Evolutionary conservation across 2,888 invertebrate species (phyloP).

Genomic region (Didymodactylos carnosus): DNA sequence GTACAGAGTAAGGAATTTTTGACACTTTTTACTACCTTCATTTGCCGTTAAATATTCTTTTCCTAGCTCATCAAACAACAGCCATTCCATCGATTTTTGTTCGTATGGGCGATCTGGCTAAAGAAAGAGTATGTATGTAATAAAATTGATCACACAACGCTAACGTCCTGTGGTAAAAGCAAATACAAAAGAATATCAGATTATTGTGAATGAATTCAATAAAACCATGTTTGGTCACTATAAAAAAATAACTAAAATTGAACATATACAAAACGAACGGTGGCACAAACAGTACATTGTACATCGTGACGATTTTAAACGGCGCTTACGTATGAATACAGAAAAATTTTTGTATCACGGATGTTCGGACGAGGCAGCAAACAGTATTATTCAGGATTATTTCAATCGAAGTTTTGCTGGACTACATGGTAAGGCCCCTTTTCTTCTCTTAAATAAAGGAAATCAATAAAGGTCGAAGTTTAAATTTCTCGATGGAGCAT

Average conservation of each 20-base stretch:
- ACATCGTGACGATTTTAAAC: not conserved
- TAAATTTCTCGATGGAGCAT: no score
- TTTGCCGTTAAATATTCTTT: no score
- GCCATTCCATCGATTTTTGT: no score
- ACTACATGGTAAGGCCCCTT: no score
- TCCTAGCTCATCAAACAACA: no score
- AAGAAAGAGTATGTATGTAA: not conserved
- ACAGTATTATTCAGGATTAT: not conserved
- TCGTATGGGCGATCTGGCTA: not conserved
- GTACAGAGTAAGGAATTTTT: no score
- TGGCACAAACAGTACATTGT: not conserved
- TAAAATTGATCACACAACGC: not conserved
- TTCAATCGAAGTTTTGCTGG: not conserved
- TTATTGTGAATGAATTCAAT: not conserved
- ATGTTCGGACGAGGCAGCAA: not conserved
- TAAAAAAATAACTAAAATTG: not conserved
- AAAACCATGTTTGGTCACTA: not conserved
- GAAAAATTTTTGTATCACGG: not conserved
- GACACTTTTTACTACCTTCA: no score
- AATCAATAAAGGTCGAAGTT: no score
- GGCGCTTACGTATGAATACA: not conserved
- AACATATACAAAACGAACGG: not conserved
- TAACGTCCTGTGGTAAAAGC: not conserved
- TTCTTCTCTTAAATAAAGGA: no score
- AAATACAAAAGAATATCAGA: not conserved